Base-by-base conservation (phyloP, 2,797 vertebrate species). In the Poecilia velifera region DNA sequence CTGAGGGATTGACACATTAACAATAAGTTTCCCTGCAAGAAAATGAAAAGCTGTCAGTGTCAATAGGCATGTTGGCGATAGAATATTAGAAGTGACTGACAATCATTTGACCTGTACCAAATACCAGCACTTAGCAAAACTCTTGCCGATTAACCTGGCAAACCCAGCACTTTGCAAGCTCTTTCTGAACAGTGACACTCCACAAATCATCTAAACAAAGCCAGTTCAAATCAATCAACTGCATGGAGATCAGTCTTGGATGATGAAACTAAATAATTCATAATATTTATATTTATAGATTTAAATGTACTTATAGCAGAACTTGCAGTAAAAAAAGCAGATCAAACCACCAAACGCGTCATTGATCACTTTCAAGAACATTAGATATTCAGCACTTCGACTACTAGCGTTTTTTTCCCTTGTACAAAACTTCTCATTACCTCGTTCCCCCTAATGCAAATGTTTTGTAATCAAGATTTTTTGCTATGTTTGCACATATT, bases 121-220 rank as follows among this genome's bases (percentile, higher is more conserved):
- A 85, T 59, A 79, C 31, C 25, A 8, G 31, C 2, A 12, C 81
- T 83, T 74, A 41, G 49, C 57, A 77, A 57, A 80, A 47, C 57
- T 86, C 84, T 77, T 80, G 57, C 64, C 74, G 81, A 90, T 88
- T 93, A 86, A 90, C 85, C 86, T 79, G 66, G 72, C 62, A 74
- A 68, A 81, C 82, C 76, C 39, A 1, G 18, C 83, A 71, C 78
- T 88, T 82, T 25, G 53, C 72, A 73, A 31, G 84, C 78, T 55
- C 18, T 68, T 57, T 84, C 66, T 74, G 70, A 73, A 49, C 73
- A 76, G 16, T 22, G 78, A 62, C 46, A 36, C 36, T n/a, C 55
- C 28, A 72, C 74, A 45, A 47, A 72, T 68, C 77, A 79, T 34
- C 64, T 25, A 73, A 71, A 82, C 82, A 73, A 78, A 59, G 62